Percentiles rank a stretch among this genome's conserved stretches.
Evolutionary conservation across 2,888 invertebrate species (phyloP).

Genomic region (Stenichneumon culpator): DNA sequence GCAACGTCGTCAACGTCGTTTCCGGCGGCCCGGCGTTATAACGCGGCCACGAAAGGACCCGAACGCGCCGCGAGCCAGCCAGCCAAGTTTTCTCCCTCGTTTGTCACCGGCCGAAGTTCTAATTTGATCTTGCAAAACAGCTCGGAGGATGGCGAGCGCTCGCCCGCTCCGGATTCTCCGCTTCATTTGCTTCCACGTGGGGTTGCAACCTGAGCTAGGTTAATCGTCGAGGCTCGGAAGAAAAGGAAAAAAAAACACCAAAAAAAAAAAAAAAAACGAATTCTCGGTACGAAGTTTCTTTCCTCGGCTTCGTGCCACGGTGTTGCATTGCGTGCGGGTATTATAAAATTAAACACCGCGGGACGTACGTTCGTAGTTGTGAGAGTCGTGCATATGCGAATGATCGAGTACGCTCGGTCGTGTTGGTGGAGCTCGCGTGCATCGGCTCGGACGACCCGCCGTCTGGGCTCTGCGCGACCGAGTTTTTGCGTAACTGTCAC

Average conservation of each 20-base stretch:
- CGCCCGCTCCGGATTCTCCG: slow-evolving; percentile 33
- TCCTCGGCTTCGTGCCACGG: neutral
- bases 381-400: neutral
- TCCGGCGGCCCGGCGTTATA: slow-evolving; percentile 26
- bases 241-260: neutral
- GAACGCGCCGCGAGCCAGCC: neutral
- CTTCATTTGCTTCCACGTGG: slow-evolving; percentile 15
- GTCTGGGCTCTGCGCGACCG: slow-evolving; percentile 29
- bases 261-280: neutral
- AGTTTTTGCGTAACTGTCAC: slow-evolving; percentile 66
- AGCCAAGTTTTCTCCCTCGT: slow-evolving; percentile 60
- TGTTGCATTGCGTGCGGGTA: neutral
- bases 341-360: neutral
- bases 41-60: slow-evolving; percentile 36
- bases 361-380: neutral
- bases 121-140: slow-evolving; percentile 63
- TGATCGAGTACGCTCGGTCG: neutral
- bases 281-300: neutral
- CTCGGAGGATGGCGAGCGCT: slow-evolving; percentile 37
- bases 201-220: neutral
- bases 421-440: slow-evolving; percentile 59
- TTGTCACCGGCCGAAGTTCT: slow-evolving; percentile 61
- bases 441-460: slow-evolving; percentile 64
- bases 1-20: slow-evolving; percentile 10
- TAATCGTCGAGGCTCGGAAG: slow-evolving; percentile 6